Evolutionary conservation across 35 echinoderm and acorn worm species (phyloP).

Genomic region (Stichopus chloronotus): DNA sequence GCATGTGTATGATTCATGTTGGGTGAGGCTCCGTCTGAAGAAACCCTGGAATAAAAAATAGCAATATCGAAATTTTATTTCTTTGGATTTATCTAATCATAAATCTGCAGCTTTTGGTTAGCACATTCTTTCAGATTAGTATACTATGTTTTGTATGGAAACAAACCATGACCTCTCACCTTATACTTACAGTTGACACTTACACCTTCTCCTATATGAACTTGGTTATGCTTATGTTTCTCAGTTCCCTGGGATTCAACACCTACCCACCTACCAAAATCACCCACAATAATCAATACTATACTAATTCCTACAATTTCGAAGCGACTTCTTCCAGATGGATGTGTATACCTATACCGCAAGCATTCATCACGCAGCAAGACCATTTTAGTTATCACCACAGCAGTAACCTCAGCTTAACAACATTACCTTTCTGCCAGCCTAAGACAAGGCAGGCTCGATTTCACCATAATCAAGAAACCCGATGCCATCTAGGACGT

Average conservation of each 20-base stretch:
- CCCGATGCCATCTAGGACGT: background rate
- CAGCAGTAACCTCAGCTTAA: conserved; percentile 28
- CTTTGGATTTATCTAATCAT: too few species aligned
- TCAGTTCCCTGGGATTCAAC: too few species aligned
- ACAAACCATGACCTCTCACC: too few species aligned
- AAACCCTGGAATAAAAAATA: conserved; percentile 82
- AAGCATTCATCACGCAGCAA: background rate
- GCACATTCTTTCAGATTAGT: too few species aligned
- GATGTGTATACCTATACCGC: background rate
- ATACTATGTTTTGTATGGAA: too few species aligned
- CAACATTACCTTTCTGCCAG: conserved; percentile 21
- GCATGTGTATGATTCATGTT: conserved; percentile 98
- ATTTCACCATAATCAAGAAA: conserved; percentile 54
- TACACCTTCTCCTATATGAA: too few species aligned
- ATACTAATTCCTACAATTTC: conserved; percentile 51
- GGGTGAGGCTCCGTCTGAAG: conserved; percentile 93
- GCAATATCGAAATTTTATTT: background rate
- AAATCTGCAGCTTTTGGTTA: too few species aligned
- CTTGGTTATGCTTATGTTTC: too few species aligned
- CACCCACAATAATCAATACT: conserved; percentile 22
- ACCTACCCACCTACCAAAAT: too few species aligned
- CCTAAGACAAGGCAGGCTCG: conserved; percentile 25
- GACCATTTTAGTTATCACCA: background rate
- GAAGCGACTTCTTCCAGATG: background rate
- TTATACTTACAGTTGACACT: too few species aligned